Evolutionary conservation across 2,888 invertebrate genomes (phyloP).

Genomic region (Schrankia costaestrigalis): DNA sequence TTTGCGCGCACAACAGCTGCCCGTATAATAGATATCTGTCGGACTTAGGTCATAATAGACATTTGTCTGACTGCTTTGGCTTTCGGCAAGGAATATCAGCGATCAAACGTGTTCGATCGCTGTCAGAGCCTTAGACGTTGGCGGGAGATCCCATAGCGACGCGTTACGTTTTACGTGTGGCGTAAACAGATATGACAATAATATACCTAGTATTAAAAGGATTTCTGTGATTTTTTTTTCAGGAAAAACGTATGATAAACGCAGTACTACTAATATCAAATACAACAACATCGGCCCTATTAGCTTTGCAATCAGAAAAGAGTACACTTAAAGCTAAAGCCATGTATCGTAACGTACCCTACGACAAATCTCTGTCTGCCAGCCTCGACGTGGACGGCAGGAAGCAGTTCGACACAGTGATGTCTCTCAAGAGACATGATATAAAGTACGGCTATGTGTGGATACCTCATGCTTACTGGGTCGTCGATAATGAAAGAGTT

Average conservation of each 20-base stretch:
- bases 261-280: conserved; percentile 59
- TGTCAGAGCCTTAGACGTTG: no score
- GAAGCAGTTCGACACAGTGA: conserved; percentile 84
- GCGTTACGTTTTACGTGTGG: no score
- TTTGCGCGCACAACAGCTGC: no score
- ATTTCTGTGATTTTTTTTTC: no score
- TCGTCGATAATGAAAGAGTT: conserved; percentile 86
- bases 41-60: no score
- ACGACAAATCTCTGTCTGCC: conserved; percentile 85
- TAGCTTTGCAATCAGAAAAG: conserved; percentile 84
- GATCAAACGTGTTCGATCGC: no score
- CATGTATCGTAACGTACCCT: conserved; percentile 84
- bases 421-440: conserved; percentile 80
- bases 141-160: no score
- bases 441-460: conserved; percentile 85
- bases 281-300: conserved; percentile 66
- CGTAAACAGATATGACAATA: no score
- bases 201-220: background rate
- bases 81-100: no score
- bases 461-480: conserved; percentile 85
- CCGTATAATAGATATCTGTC: no score
- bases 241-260: conserved; percentile 77
- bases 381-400: conserved; percentile 87
- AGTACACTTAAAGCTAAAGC: conserved; percentile 86
- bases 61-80: no score